Percentiles rank a stretch among this genome's conserved stretches.
Conservation (phyloP, 2,113 vertebrate species). For the Planiliza haematocheilus region DNA sequence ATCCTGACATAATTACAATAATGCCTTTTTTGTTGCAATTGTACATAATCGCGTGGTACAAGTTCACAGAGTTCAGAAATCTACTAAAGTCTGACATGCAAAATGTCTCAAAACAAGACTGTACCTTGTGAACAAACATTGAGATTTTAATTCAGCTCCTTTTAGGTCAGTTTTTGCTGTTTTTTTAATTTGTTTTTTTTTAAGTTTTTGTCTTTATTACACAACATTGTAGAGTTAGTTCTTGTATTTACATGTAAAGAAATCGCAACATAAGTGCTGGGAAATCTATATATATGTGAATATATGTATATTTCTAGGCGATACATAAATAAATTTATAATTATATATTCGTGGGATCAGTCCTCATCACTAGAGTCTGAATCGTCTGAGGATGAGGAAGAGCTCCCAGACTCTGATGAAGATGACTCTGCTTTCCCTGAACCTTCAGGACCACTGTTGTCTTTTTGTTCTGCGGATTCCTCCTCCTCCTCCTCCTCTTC, state of each 20-base stretch:
- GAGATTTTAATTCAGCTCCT: constrained; percentile 93
- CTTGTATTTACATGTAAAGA: constrained; percentile 96
- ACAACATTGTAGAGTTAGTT: constrained; percentile 90
- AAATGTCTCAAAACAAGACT: constrained; percentile 96
- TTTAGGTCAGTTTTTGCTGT: constrained; percentile 70
- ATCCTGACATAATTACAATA: constrained; percentile 98
- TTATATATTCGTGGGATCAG: constrained; percentile 85
- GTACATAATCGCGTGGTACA: constrained; percentile 96
- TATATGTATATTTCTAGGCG: constrained; percentile 85
- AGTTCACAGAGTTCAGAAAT: constrained; percentile 92
- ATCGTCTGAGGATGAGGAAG: constrained; percentile 91
- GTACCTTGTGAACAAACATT: constrained; percentile 97
- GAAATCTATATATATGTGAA: constrained; percentile 85
- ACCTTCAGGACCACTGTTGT: constrained; percentile 95
- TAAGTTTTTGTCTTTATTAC: constrained; percentile 86
- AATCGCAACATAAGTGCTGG: constrained; percentile 94
- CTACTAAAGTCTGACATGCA: constrained; percentile 98
- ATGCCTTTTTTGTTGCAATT: constrained; percentile 96
- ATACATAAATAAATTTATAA: constrained; percentile 87
- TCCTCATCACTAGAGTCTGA: constrained; percentile 97
- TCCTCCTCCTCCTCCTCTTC: constrained; percentile 69
- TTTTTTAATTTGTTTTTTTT: constrained; percentile 49
- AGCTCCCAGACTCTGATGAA: constrained; percentile 92
- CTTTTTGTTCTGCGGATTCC: constrained; percentile 84
- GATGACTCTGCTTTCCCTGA: constrained; percentile 94